phyloP scores from a whole-genome alignment of 2,113 vertebrate species.

The Cryptotis parvus region DNA sequence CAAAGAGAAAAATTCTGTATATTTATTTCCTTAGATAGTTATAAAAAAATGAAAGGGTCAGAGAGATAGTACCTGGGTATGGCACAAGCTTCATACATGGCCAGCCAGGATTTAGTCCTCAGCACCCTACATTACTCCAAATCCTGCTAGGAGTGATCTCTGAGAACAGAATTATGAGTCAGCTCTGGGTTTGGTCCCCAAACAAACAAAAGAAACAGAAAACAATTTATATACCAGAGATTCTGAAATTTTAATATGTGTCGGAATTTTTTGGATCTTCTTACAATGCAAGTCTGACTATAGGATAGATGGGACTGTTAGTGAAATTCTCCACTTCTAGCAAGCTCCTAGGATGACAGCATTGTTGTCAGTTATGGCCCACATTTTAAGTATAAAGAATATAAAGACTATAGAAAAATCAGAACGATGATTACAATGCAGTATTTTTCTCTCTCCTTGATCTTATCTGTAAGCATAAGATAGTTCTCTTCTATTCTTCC shows the following conservation, averaged over 20 bases:
- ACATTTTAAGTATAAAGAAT: conserved; percentile 14
- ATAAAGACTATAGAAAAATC: conserved; percentile 33
- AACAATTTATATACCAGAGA: background rate
- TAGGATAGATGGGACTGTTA: too few species aligned
- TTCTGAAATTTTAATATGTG: background rate
- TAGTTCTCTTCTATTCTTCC: background rate
- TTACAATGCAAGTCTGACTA: conserved; percentile 23
- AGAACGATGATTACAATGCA: background rate
- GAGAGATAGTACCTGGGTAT: too few species aligned
- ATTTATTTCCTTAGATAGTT: background rate
- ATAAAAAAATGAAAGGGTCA: background rate
- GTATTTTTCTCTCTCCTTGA: background rate
- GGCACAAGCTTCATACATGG: too few species aligned
- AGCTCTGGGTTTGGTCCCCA: too few species aligned
- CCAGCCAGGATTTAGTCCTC: too few species aligned
- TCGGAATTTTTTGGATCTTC: background rate
- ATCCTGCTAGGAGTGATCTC: too few species aligned
- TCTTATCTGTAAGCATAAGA: conserved; percentile 24
- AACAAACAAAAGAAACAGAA: too few species aligned
- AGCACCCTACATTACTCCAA: too few species aligned
- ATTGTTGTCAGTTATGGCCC: background rate
- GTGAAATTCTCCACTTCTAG: conserved; percentile 1
- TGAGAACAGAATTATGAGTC: too few species aligned
- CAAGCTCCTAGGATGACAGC: background rate
- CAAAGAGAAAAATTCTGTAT: background rate